Evolutionary conservation across 2,888 invertebrate genomes (phyloP).

Genomic region (Euzophera pinguis): DNA sequence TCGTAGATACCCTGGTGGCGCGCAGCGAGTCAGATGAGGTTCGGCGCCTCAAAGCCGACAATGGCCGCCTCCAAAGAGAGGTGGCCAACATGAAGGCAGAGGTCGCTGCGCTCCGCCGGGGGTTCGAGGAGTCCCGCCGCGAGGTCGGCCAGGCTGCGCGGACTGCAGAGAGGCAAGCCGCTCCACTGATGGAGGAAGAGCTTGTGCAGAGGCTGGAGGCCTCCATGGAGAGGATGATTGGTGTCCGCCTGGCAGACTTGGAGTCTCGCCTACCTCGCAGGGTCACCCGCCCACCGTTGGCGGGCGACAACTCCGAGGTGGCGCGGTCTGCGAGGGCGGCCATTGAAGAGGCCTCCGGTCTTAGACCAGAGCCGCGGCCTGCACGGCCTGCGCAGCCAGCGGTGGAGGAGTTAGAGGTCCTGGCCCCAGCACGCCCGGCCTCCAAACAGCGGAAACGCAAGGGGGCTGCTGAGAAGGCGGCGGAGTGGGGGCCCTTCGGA

Average conservation of each 20-base stretch:
- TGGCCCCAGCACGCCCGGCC: not conserved
- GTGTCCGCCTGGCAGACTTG: not conserved
- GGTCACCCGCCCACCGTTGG: not conserved
- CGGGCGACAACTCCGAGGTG: not conserved
- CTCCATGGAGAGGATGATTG: not conserved
- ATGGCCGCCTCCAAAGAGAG: slow-evolving; percentile 69
- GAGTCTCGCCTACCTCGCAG: not conserved
- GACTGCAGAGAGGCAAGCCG: not conserved
- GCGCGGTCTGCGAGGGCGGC: not conserved
- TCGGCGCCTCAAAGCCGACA: not conserved
- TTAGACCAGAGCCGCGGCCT: not conserved
- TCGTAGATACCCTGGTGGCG: slow-evolving; percentile 21
- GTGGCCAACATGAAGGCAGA: not conserved
- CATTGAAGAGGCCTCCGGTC: not conserved
- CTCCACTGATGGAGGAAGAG: not conserved
- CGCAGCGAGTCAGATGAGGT: not conserved
- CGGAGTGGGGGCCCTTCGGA: no score
- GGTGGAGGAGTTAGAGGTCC: not conserved
- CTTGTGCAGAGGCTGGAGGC: not conserved
- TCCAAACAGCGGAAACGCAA: no score
- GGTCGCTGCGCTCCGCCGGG: not conserved
- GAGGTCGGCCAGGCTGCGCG: not conserved
- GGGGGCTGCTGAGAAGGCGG: no score
- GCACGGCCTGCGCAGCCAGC: not conserved
- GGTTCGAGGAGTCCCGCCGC: not conserved